These are phyloP conservation scores for Andrena praecox DNA, from an alignment of 2,888 invertebrate genomes.

Conservation along the genomic window DNA sequence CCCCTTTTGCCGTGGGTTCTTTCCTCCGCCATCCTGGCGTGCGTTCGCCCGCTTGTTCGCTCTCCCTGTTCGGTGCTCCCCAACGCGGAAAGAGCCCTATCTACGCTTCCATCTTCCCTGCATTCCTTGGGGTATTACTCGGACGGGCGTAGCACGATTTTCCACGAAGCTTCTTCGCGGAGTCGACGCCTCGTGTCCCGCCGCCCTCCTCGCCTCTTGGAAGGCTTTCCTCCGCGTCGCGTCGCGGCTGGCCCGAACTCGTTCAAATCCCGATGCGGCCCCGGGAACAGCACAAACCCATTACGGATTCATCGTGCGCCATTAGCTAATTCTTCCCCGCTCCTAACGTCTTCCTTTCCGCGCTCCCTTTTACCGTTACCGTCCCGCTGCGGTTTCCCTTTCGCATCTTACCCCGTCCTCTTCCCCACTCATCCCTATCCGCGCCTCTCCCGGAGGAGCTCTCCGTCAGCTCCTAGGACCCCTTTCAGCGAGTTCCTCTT, in stretches of 20 bases:
- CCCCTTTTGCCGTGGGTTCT: constrained; percentile 66
- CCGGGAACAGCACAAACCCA: constrained; percentile 83
- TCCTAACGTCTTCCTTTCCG: constrained; percentile 79
- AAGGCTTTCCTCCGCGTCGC: constrained; percentile 22
- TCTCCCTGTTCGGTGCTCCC: constrained; percentile 15
- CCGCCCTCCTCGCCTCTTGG: constrained; percentile 31
- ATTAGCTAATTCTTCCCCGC: constrained; percentile 84
- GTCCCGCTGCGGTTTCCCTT: constrained; percentile 55
- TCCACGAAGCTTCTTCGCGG: constrained; percentile 58
- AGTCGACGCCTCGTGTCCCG: constrained; percentile 42
- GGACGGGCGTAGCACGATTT: constrained; percentile 72
- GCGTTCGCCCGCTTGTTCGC: constrained; percentile 4
- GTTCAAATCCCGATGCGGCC: constrained; percentile 81
- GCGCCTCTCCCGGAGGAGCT: constrained; percentile 61
- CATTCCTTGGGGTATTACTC: constrained; percentile 85
- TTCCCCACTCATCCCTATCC: constrained; percentile 55
- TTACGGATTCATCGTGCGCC: constrained; percentile 85
- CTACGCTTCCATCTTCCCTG: constrained; percentile 83
- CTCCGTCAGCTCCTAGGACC: constrained; percentile 60
- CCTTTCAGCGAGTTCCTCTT: constrained; percentile 56
- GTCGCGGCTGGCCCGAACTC: constrained; percentile 66
- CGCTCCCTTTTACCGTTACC: constrained; percentile 68
- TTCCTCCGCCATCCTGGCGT: constrained; percentile 27
- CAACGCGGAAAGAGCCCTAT: constrained; percentile 72
- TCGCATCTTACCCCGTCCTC: constrained; percentile 27